phyloP scores from a whole-genome alignment of 2,888 invertebrate genomes.

The Drosophila mayaguana region DNA sequence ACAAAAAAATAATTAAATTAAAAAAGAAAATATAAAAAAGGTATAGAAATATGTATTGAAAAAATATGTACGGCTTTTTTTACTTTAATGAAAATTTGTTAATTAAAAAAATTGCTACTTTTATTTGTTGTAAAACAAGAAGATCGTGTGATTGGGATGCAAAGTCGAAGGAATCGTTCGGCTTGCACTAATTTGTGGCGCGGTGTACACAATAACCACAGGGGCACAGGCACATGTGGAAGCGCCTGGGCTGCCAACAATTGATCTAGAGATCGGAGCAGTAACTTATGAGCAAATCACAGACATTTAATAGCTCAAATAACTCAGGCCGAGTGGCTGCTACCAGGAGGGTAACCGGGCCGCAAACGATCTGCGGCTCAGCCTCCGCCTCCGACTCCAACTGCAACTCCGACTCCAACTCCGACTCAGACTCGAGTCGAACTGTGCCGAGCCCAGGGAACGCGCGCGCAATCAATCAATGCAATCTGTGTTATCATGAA shows the following conservation, averaged over 20 bases:
- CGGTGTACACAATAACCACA: slow-evolving; percentile 32
- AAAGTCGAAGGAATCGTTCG: slow-evolving; percentile 5
- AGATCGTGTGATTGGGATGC: slow-evolving; percentile 7
- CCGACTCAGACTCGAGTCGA: slow-evolving; percentile 2
- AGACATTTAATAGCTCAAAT: slow-evolving; percentile 74
- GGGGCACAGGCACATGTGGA: slow-evolving; percentile 48
- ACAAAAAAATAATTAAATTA: too few species aligned
- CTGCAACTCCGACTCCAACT: background rate
- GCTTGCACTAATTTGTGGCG: slow-evolving; percentile 32
- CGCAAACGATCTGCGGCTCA: background rate
- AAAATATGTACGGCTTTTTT: too few species aligned
- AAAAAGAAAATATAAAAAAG: too few species aligned
- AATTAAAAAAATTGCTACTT: background rate
- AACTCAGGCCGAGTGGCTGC: slow-evolving; percentile 59
- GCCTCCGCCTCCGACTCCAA: background rate
- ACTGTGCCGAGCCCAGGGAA: slow-evolving; percentile 34
- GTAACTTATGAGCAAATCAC: slow-evolving; percentile 76
- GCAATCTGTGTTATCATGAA: slow-evolving; percentile 80
- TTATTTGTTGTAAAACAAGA: background rate
- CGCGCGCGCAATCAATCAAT: slow-evolving; percentile 73
- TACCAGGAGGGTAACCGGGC: slow-evolving; percentile 26
- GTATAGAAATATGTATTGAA: too few species aligned
- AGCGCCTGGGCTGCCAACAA: slow-evolving; percentile 55
- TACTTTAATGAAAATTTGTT: background rate
- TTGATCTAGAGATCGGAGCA: slow-evolving; percentile 58